These are phyloP conservation scores for Phyllotreta striolata DNA, from an alignment of 2,888 invertebrate genomes.

Conservation along the genomic window DNA sequence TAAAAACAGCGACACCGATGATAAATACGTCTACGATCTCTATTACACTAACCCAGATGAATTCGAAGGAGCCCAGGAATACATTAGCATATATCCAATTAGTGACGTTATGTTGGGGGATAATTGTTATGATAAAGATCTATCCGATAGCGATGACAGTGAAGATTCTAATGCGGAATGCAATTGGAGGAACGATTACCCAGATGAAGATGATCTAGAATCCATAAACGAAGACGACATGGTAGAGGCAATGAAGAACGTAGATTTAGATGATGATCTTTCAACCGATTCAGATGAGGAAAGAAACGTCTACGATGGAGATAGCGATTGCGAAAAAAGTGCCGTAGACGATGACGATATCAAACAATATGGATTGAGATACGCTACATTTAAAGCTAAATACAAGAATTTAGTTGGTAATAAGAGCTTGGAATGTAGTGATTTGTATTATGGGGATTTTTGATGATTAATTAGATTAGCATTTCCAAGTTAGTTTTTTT, in stretches of 20 bases:
- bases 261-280: constrained; percentile 51
- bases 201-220: constrained; percentile 65
- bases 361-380: constrained; percentile 69
- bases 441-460: constrained; percentile 50
- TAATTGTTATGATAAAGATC: constrained; percentile 56
- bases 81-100: constrained; percentile 59
- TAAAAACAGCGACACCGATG: constrained; percentile 37
- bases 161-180: constrained; percentile 83
- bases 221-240: constrained; percentile 72
- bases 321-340: constrained; percentile 58
- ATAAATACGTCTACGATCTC: constrained; percentile 69
- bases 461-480: constrained; percentile 49
- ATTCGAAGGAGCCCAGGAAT: constrained; percentile 59
- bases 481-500: constrained; percentile 22
- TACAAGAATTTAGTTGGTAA: constrained; percentile 53
- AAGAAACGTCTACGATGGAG: constrained; percentile 60
- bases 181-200: constrained; percentile 81
- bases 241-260: constrained; percentile 65
- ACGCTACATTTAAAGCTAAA: constrained; percentile 73
- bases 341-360: constrained; percentile 65
- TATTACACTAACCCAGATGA: constrained; percentile 67
- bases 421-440: constrained; percentile 31
- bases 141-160: constrained; percentile 63
- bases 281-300: constrained; percentile 59
- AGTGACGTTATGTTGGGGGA: constrained; percentile 59